These are phyloP conservation scores for Spinus pinus DNA, from an alignment of 2,797 vertebrate genomes.

Conservation along the genomic window DNA sequence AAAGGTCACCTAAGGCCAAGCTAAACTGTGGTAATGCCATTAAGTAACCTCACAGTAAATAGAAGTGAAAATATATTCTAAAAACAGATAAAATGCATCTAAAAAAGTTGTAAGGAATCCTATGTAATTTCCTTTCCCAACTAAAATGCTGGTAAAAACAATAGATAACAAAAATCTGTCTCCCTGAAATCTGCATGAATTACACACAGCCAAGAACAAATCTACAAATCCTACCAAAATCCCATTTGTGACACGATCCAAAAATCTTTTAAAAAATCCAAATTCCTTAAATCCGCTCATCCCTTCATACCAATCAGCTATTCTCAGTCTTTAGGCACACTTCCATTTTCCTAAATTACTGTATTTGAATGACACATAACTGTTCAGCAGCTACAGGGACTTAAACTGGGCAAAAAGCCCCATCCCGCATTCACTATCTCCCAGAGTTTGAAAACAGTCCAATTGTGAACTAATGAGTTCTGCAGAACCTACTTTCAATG, in stretches of 20 bases:
- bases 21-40: neutral
- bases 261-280: constrained; percentile 44
- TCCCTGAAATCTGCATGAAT: neutral
- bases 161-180: neutral
- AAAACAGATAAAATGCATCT: neutral
- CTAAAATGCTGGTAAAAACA: neutral
- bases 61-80: neutral
- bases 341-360: constrained; percentile 48
- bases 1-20: constrained; percentile 55
- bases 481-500: constrained; percentile 43
- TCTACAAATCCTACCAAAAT: constrained; percentile 15
- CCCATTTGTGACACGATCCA: neutral
- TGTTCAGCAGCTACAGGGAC: neutral
- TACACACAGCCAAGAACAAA: neutral
- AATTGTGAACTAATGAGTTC: constrained; percentile 49
- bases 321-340: constrained; percentile 36
- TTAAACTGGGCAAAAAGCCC: constrained; percentile 11
- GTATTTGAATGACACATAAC: constrained; percentile 18
- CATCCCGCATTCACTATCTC: constrained; percentile 24
- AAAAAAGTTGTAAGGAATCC: neutral
- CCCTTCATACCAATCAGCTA: constrained; percentile 18
- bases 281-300: constrained; percentile 23
- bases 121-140: neutral
- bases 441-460: constrained; percentile 26
- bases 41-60: neutral